Percentiles rank a stretch among this genome's conserved stretches.
Conservation (phyloP, 1,140 invertebrate species). For the Drosophila setifemur region DNA sequence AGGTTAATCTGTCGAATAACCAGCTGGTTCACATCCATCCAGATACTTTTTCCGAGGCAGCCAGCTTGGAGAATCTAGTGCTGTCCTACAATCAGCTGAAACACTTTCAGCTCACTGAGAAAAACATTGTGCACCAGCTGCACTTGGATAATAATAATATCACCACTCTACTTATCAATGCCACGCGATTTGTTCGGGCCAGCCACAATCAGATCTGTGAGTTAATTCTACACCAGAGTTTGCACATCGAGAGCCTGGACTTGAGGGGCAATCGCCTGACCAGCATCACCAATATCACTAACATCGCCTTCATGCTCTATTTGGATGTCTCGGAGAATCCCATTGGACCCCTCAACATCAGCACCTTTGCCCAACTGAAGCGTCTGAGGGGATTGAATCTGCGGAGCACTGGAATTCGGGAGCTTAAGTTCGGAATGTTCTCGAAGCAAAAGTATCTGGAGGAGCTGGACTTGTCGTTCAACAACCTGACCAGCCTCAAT, state of each 20-base stretch:
- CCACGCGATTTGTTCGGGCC: slow-evolving; percentile 64
- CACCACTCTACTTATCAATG: slow-evolving; percentile 67
- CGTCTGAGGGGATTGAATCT: slow-evolving; percentile 57
- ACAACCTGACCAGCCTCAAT: slow-evolving; percentile 74
- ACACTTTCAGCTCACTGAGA: slow-evolving; percentile 60
- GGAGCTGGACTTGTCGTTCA: slow-evolving; percentile 72
- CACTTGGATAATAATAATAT: slow-evolving; percentile 70
- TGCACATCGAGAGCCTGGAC: slow-evolving; percentile 62
- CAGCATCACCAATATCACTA: slow-evolving; percentile 66
- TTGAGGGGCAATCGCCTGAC: slow-evolving; percentile 56
- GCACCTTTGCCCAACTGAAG: slow-evolving; percentile 71
- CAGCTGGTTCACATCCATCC: slow-evolving; percentile 59
- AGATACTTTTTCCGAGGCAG: slow-evolving; percentile 66
- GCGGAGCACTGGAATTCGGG: slow-evolving; percentile 48
- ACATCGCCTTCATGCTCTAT: slow-evolving; percentile 51
- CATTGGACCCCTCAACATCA: slow-evolving; percentile 65
- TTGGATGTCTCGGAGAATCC: slow-evolving; percentile 73
- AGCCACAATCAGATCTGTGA: slow-evolving; percentile 67
- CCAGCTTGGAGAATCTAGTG: slow-evolving; percentile 63
- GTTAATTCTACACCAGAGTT: slow-evolving; percentile 49
- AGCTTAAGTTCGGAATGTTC: slow-evolving; percentile 76
- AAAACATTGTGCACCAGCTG: slow-evolving; percentile 67
- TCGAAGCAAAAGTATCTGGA: slow-evolving; percentile 71
- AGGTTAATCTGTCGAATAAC: slow-evolving; percentile 72
- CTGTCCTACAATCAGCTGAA: slow-evolving; percentile 55